These are phyloP conservation scores for Streptopelia turtur DNA, from an alignment of 2,797 vertebrate species.

Conservation along the genomic window DNA sequence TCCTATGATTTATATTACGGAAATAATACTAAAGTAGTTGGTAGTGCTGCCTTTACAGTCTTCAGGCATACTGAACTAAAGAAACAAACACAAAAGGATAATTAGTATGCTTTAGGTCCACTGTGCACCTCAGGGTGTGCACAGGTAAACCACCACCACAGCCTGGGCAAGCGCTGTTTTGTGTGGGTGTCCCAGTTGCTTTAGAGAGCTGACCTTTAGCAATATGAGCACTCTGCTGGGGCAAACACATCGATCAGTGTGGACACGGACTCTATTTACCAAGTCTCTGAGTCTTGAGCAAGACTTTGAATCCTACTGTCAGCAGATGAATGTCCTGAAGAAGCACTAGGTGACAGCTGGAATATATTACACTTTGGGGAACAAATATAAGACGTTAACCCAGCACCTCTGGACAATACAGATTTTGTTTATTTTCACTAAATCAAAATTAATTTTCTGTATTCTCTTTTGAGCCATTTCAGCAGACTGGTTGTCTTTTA, in stretches of 20 bases:
- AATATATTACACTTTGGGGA: neutral
- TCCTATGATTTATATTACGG: neutral
- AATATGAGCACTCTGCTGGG: accelerated
- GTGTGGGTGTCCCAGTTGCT: neutral
- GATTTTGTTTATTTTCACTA: neutral
- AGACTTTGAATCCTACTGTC: neutral
- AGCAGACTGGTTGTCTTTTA: neutral
- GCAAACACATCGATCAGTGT: neutral
- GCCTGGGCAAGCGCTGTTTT: neutral
- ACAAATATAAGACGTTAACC: neutral
- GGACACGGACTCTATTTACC: neutral
- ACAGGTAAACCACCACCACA: neutral
- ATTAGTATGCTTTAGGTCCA: neutral
- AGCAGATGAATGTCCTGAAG: neutral
- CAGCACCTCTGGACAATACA: neutral
- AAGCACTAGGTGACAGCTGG: neutral
- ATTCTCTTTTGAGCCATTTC: neutral
- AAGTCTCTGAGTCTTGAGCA: neutral
- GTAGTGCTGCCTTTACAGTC: neutral
- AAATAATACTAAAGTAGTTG: neutral
- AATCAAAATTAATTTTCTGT: neutral
- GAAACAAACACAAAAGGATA: neutral
- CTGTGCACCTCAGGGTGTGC: too few relatives aligned
- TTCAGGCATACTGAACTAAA: neutral
- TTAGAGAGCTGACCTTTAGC: neutral